These are phyloP conservation scores for Trichopoda pennipes DNA, from an alignment of 2,888 invertebrate genomes.

Conservation along the genomic window DNA sequence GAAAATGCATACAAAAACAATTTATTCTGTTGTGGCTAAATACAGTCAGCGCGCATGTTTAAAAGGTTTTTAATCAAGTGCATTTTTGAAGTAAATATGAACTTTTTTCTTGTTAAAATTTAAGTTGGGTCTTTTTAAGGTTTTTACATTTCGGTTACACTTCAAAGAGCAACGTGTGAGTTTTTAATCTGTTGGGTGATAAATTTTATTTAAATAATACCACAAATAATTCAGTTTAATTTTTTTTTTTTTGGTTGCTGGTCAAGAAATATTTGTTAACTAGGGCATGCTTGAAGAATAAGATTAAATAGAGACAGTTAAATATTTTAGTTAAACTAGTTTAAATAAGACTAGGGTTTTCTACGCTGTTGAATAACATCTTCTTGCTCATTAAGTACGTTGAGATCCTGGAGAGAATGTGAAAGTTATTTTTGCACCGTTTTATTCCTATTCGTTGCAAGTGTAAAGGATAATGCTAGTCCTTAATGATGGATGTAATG, in stretches of 20 bases:
- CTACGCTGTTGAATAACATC: too few species aligned
- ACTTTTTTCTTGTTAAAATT: slow-evolving; percentile 27
- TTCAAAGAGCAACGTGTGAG: slow-evolving; percentile 63
- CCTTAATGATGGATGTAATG: too few species aligned
- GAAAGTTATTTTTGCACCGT: too few species aligned
- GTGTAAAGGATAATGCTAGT: too few species aligned
- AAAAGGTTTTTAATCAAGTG: slow-evolving; percentile 69
- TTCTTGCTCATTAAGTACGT: too few species aligned
- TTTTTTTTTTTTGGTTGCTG: slow-evolving; percentile 25
- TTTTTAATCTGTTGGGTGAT: slow-evolving; percentile 35
- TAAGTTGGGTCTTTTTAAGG: slow-evolving; percentile 16
- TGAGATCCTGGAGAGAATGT: too few species aligned
- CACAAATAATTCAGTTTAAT: slow-evolving; percentile 50
- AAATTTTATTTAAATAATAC: slow-evolving; percentile 28
- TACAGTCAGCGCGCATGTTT: slow-evolving; percentile 60
- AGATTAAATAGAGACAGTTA: background rate
- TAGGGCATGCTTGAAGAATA: background rate
- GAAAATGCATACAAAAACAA: slow-evolving; percentile 39
- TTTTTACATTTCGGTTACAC: slow-evolving; percentile 51
- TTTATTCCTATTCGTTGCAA: too few species aligned
- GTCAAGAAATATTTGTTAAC: slow-evolving; percentile 24
- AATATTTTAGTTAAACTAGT: background rate
- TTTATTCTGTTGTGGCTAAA: slow-evolving; percentile 53
- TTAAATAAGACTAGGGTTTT: too few species aligned
- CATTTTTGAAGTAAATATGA: slow-evolving; percentile 69